Conservation (phyloP, 2,797 vertebrate genomes). For the Premnoplex brunnescens region DNA sequence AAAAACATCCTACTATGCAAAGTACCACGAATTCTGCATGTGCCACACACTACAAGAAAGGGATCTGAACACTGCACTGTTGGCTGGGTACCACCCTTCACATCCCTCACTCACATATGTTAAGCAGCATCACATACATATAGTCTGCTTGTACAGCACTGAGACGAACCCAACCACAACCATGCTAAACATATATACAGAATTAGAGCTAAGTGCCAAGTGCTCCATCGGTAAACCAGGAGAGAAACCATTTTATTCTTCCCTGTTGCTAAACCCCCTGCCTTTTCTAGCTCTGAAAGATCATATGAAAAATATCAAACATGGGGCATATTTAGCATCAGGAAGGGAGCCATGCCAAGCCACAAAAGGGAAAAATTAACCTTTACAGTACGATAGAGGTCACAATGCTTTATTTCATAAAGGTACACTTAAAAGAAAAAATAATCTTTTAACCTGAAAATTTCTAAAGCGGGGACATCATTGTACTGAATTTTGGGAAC, state of each 20-base stretch:
- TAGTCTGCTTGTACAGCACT: not conserved
- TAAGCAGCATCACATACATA: not conserved
- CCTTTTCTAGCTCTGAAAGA: not conserved
- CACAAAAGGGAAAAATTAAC: not conserved
- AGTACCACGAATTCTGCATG: accelerated
- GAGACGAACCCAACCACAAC: not conserved
- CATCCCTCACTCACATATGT: not conserved
- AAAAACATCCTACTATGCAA: not conserved
- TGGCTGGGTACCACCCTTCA: not conserved
- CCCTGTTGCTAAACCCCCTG: not conserved
- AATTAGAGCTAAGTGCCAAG: not conserved
- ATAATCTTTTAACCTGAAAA: not conserved
- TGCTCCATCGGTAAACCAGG: not conserved
- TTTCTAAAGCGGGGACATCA: not conserved
- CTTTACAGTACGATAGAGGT: not conserved
- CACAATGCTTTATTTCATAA: not conserved
- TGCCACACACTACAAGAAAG: not conserved
- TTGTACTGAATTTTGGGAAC: not conserved
- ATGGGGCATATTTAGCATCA: not conserved
- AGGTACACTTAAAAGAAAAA: not conserved
- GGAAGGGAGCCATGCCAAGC: not conserved
- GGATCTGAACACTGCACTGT: not conserved
- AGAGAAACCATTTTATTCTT: not conserved
- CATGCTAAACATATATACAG: not conserved
- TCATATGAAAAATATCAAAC: not conserved